phyloP scores from a whole-genome alignment of 2,888 invertebrate genomes.

The Pherbina coryleti region DNA sequence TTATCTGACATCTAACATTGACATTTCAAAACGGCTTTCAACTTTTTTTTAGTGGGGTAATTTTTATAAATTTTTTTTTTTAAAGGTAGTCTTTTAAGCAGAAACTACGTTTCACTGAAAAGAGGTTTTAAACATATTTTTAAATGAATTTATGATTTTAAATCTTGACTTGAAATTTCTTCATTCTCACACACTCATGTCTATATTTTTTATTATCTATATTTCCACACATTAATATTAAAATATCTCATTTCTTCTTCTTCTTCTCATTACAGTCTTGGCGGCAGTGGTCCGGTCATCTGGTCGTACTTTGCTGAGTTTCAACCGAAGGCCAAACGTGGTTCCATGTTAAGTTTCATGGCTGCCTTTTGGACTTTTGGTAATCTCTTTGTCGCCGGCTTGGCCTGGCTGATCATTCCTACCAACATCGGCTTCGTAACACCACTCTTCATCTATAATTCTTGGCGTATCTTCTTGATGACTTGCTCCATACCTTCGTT shows the following conservation, averaged over 20 bases:
- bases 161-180: too few relatives aligned
- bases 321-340: constrained; percentile 90
- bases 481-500: constrained; percentile 91
- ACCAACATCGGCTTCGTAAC: constrained; percentile 78
- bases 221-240: neutral
- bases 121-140: too few relatives aligned
- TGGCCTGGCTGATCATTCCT: constrained; percentile 82
- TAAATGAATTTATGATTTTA: too few relatives aligned
- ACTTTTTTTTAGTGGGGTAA: too few relatives aligned
- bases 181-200: too few relatives aligned
- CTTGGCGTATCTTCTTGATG: constrained; percentile 91
- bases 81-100: too few relatives aligned
- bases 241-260: neutral
- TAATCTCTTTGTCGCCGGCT: constrained; percentile 90
- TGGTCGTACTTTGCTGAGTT: constrained; percentile 97
- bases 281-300: constrained; percentile 82
- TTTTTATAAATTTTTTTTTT: too few relatives aligned
- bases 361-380: constrained; percentile 96
- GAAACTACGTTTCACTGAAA: too few relatives aligned
- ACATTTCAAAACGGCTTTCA: too few relatives aligned
- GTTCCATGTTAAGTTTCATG: constrained; percentile 93
- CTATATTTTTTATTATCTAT: neutral
- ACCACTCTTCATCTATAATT: constrained; percentile 83
- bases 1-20: too few relatives aligned
- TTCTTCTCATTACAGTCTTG: constrained; percentile 57